Evolutionary conservation across 2,113 vertebrate genomes (phyloP).

Genomic region (Oreocharis arfaki): DNA sequence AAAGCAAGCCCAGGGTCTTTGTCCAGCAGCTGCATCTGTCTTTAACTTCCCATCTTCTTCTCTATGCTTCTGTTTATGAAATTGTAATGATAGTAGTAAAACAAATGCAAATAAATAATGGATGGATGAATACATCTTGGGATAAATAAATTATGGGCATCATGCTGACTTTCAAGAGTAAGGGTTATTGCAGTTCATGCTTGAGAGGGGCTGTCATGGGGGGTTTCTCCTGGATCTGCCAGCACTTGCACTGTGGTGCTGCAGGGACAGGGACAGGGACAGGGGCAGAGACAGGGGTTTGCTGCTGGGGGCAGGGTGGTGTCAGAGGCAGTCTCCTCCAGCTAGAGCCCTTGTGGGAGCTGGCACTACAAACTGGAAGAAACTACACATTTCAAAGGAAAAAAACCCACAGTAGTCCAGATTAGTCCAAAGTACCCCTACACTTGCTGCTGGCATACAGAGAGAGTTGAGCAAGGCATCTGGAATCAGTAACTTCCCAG

Average conservation of each 20-base stretch:
- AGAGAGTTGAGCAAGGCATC: not conserved
- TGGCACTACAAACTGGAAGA: not conserved
- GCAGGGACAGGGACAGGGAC: not conserved
- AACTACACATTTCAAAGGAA: not conserved
- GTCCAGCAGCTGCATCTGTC: not conserved
- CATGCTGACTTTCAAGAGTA: conserved; percentile 11
- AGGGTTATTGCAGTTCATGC: not conserved
- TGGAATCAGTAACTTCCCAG: not conserved
- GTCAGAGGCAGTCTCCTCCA: not conserved
- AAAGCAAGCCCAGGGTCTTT: not conserved
- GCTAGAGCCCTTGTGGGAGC: not conserved
- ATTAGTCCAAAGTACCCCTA: not conserved
- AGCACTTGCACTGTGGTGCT: not conserved
- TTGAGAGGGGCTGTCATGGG: not conserved
- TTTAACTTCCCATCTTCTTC: not conserved
- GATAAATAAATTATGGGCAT: conserved; percentile 46
- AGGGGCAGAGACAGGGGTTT: not conserved
- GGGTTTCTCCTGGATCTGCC: not conserved
- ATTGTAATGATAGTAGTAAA: conserved; percentile 40
- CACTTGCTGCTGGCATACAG: not conserved
- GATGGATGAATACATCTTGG: conserved; percentile 19
- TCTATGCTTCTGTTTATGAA: conserved; percentile 27
- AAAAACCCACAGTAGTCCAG: not conserved
- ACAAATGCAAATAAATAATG: conserved; percentile 49
- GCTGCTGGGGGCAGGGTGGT: not conserved